Evolutionary conservation across 2,797 vertebrate genomes (phyloP).

Genomic region (Rhinophrynus dorsalis): DNA sequence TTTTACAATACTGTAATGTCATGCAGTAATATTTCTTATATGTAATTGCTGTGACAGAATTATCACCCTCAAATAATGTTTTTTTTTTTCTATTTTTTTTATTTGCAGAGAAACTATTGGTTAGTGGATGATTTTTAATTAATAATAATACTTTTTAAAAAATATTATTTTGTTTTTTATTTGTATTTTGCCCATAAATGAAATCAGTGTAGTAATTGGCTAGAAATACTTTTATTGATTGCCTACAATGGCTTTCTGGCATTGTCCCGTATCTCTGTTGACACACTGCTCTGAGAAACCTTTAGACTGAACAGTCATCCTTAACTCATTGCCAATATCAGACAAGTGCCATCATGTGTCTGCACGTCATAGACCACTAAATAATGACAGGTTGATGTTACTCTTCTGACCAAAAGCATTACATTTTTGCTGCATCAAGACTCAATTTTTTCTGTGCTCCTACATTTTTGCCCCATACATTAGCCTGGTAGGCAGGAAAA

Average conservation of each 20-base stretch:
- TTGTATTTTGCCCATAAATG: not conserved
- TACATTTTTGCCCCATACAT: no score
- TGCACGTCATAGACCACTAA: not conserved
- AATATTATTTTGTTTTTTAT: not conserved
- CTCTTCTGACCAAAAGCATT: not conserved
- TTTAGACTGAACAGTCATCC: not conserved
- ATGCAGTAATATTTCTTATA: no score
- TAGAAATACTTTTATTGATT: conserved; percentile 20
- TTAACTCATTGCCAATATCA: not conserved
- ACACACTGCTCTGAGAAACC: conserved; percentile 5
- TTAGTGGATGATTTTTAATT: no score
- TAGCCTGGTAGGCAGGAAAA: no score
- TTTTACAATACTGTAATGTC: no score
- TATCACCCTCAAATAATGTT: no score
- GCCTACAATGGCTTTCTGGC: not conserved
- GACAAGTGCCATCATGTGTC: not conserved
- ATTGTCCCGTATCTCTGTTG: conserved; percentile 12
- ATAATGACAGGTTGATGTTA: not conserved
- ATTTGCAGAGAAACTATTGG: no score
- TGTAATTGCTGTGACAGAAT: no score
- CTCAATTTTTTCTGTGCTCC: not conserved
- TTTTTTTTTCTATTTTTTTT: no score
- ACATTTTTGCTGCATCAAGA: no score
- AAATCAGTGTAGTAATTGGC: conserved; percentile 8
- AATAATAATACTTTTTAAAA: not conserved